Base-by-base conservation (phyloP, 2,113 vertebrate genomes). In the Antennarius striatus region DNA sequence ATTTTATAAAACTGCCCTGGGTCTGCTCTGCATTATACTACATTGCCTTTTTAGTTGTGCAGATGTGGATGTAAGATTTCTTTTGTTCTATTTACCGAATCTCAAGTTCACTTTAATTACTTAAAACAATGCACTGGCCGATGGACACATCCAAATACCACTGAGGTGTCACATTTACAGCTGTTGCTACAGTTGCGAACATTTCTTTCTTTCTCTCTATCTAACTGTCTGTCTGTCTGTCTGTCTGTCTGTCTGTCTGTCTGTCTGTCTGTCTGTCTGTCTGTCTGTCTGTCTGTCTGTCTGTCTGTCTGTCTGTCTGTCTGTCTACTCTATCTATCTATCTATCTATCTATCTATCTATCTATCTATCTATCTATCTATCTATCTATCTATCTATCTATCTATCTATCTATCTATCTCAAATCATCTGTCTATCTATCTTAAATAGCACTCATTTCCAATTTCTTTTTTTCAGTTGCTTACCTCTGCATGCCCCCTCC, bases 51-150 rank as follows among this genome's bases (percentile, higher is more conserved):
- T 69, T 63, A 76, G 82, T 68, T 83, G 83, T 86, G 85, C 76
- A 88, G 80, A 86, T 81, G 42, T 79, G 57, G 75, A 77, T 89
- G 86, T 92, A 82, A 76, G 65, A 85, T 93, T 91, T 91, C 89
- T 85, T 91, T 91, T 91, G 88, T 91, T 89, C 90, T 87, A 82
- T 87, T 89, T 75, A 79, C 74, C 72, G 90, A 88, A 85, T 89
- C 81, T 89, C 84, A 71, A 75, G 80, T 90, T 90, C 68, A 70
- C 74, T 80, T 55, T 79, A 77, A 86, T 90, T 87, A 83, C 88
- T 86, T 83, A 81, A 86, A 85, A 77, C 75, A 64, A 59, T 80
- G 58, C 63, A 3, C 32, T 63, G 73, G 63, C 65, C 63, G 61
- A 43, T 59, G 65, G 59, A 73, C 81, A 60, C 69, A 49, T 73